Evolutionary conservation across 2,888 invertebrate species (phyloP).

Genomic region (Drosophila rubida): DNA sequence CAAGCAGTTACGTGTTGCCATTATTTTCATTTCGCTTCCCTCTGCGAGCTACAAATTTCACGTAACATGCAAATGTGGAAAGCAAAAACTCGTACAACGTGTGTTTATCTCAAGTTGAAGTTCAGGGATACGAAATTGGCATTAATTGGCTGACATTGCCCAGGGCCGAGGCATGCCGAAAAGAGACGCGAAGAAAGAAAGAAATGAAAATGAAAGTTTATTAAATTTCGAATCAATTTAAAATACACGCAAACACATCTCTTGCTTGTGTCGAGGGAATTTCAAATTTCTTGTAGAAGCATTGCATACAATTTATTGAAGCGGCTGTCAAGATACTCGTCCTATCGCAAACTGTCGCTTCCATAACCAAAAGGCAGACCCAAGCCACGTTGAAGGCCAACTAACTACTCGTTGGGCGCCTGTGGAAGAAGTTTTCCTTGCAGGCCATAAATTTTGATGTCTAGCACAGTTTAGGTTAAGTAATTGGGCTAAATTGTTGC

Average conservation of each 20-base stretch:
- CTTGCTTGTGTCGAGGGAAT: neutral
- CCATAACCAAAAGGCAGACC: neutral
- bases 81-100: constrained; percentile 23
- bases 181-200: neutral
- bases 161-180: neutral
- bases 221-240: constrained; percentile 3
- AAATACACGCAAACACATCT: neutral
- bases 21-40: neutral
- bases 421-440: constrained; percentile 4
- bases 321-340: constrained; percentile 9
- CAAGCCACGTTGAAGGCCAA: neutral
- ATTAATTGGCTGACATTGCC: neutral
- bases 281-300: constrained; percentile 4
- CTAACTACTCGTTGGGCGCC: too few species aligned
- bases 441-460: constrained; percentile 26
- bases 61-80: constrained; percentile 49
- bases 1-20: constrained; percentile 34
- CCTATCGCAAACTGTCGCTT: neutral
- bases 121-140: constrained; percentile 22
- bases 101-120: constrained; percentile 40
- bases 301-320: constrained; percentile 13
- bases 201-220: neutral
- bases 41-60: constrained; percentile 21
- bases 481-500: constrained; percentile 43
- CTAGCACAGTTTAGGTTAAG: constrained; percentile 27